Base-by-base conservation (phyloP, 2,113 vertebrate species). In the Podarcis muralis region DNA sequence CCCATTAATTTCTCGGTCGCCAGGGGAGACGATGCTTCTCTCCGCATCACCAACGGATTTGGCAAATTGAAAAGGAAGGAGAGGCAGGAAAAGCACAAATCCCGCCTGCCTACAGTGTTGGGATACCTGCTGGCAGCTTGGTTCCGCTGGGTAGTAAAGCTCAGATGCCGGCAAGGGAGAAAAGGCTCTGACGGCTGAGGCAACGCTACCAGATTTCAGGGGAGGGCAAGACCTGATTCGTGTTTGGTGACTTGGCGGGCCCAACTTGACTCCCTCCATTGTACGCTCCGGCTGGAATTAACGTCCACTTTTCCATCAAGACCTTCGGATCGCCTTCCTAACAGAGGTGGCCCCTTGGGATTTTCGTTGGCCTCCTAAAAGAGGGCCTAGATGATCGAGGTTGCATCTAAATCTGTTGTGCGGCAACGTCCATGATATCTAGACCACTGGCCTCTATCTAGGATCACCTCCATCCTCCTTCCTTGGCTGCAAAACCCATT, bases 21-120 rank as follows among this genome's bases (percentile, higher is more conserved):
- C 72, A 76, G 22, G 89, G 84, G 89, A 82, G 81, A 90, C 32
- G 12, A 82, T 76, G 71, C 59, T 69, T 79, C 80, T 81, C 43
- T 59, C 16, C 25, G 2, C 85, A 87, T 90, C 89, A 79, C 27
- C 1, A 59, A 74, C 16, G 85, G 89, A 90, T 90, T 90, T 87
- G 74, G 80, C 84, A 87, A 90, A 90, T 90, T 86, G 37, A 75
- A 77, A 62, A 59, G 62, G 85, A 90, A 43, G 80, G 85, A 82
- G 22, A 57, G 72, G 62, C 27, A 43, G 80, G 66, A 71, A 87
- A 83, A 62, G 85, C 32, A 48, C 32, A 83, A 78, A 76, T 69
- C 85, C 43, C 18, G 32, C 43, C 32, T 71, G 84, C 74, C 27
- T 2, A 68, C 74, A 57, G 32, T n/a, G 72, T 43, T 5, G 30